phyloP scores from a whole-genome alignment of 2,797 vertebrate genomes.

The Phataginus tricuspis region DNA sequence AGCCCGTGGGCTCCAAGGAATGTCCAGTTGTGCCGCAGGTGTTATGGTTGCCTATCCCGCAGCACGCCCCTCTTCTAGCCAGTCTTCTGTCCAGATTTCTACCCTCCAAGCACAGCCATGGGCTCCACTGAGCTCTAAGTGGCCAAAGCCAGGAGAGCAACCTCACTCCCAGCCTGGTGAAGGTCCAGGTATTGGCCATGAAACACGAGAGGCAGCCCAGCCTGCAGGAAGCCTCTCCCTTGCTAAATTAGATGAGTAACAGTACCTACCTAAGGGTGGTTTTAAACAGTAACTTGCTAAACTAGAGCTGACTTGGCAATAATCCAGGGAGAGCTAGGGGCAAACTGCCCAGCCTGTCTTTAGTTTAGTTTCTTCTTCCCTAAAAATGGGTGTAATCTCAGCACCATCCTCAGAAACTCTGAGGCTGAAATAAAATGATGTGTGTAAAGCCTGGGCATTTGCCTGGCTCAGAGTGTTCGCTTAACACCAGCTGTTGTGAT shows the following conservation, averaged over 20 bases:
- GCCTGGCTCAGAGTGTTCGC: neutral
- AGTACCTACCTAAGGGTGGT: neutral
- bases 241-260: neutral
- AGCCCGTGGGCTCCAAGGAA: neutral
- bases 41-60: neutral
- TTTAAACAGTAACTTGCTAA: no score
- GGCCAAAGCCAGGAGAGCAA: neutral
- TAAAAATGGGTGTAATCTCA: neutral
- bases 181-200: neutral
- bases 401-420: neutral
- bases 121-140: neutral
- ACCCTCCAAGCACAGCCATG: accelerated
- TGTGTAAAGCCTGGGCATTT: neutral
- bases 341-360: neutral
- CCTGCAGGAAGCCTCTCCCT: neutral
- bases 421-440: neutral
- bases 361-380: neutral
- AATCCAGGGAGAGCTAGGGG: no score
- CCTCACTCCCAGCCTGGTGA: neutral
- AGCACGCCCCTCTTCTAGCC: neutral
- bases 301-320: accelerated
- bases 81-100: neutral
- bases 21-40: neutral
- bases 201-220: no score
- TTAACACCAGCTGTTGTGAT: no score